Base-by-base conservation (phyloP, 2,113 vertebrate species). In the Athene cunicularia region DNA sequence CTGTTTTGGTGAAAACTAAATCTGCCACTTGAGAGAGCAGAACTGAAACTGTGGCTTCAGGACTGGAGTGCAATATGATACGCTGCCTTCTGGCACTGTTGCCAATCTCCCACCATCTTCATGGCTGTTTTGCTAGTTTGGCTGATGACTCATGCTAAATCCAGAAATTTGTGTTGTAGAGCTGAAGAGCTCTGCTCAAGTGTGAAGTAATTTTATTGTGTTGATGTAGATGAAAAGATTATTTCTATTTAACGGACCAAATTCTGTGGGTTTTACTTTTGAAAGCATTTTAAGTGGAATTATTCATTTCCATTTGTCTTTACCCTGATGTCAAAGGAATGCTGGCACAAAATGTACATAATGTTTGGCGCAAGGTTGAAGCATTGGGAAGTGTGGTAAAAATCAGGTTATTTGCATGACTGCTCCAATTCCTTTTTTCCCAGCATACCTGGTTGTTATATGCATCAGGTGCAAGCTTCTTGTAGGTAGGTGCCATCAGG, bases 381-480 rank as follows among this genome's bases (percentile, higher is more conserved):
- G 33, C 18, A 53, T 5, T 94, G 67, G 35, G 17, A 94, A 95
- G 30, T 60, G 33, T 80, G 58, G 56, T 71, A 90, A 60, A 68
- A 82, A 74, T 47, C 11, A 43, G 49, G n/a, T 85, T 89, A 80
- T 43, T 89, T 88, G 41, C 35, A 45, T 67, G 45, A 79, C 59
- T 67, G 33, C 30, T 79, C 27, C 14, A 55, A 12, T 47, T 83
- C 37, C 37, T 8, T 74, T 79, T n/a, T 3, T 8, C 41, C 17
- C 73, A 55, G 86, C 96, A 55, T 97, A 99, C 99, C 99, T 99
- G 99, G 97, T 99, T 99, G 96, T 96, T 97, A 96, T 99, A 99
- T 8, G 99, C 99, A 95, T 99, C 99, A 3, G 99, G 99, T 89
- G 99, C 99, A 96, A 99, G 97, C 50, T 98, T 98, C 98, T 99